Evolutionary conservation across 2,888 invertebrate species (phyloP).

Genomic region (Slavum lentiscoides): DNA sequence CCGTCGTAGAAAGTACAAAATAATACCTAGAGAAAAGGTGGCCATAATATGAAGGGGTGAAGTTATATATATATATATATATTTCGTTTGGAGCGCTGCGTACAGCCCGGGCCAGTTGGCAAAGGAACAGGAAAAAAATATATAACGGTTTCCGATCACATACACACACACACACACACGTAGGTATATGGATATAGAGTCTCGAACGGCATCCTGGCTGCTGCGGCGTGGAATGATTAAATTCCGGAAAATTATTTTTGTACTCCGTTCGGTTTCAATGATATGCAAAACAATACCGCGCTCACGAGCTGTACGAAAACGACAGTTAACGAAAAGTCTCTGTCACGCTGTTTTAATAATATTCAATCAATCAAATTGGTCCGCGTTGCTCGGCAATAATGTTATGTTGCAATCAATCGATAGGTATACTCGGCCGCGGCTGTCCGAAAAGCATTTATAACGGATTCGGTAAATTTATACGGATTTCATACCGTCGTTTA

Average conservation of each 20-base stretch:
- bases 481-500: too few species aligned
- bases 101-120: background rate
- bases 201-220: constrained; percentile 7
- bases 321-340: constrained; percentile 4
- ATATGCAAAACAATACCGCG: constrained; percentile 17
- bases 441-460: too few species aligned
- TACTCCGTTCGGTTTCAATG: background rate
- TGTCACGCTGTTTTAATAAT: too few species aligned
- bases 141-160: constrained; percentile 43
- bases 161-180: too few species aligned
- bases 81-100: background rate
- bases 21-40: background rate
- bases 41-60: background rate
- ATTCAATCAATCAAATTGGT: too few species aligned
- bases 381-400: too few species aligned
- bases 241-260: constrained; percentile 28
- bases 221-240: constrained; percentile 5
- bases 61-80: background rate
- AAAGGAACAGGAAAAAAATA: background rate
- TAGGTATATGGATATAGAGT: too few species aligned
- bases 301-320: background rate
- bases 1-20: background rate
- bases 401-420: too few species aligned
- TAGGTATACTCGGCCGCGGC: too few species aligned
- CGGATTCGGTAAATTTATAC: too few species aligned